Base-by-base conservation (phyloP, 1,140 invertebrate genomes). In the Meloidogyne chitwoodi region DNA sequence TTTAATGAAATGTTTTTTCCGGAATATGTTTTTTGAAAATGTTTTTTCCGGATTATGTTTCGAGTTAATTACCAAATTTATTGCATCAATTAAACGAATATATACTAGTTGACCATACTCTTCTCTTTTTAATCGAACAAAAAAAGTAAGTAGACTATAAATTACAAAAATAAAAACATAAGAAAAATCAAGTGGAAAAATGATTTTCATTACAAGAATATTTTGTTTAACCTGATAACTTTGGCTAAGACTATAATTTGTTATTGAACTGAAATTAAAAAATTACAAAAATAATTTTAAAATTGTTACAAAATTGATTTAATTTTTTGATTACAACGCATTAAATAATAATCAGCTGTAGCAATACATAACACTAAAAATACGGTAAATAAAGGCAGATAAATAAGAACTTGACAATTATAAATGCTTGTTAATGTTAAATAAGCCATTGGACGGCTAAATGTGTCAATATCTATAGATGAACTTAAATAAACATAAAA, bases 221-320 rank as follows among this genome's bases (percentile, higher is more conserved):
- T 73, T 73, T 62, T 73, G 56, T 27, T 61, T 73, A 8, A 48
- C 56, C 22, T 73, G 70, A 34, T 73, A 73, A 12, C 34, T 73
- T 19, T 64, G 27, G 56, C 70, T 73, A 2, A 73, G 56, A 19
- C 29, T 63, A 11, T 73, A 73, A 24, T 22, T 27, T 64, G 31
- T 22, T 34, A 73, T 38, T 27, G 41, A 63, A 64, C 56, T 73
- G 70, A 38, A 73, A 61, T 24, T 63, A 19, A 24, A 3, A 12
- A 31, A 48, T 22, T 22, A n/a, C n/a, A n/a, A n/a, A n/a, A n/a
- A n/a, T n/a, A n/a, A n/a, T n/a, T n/a, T n/a, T n/a, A n/a, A n/a
- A n/a, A n/a, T n/a, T n/a, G n/a, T 71, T 62, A 73, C 70, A 73
- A 63, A 64, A n/a, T 19, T 64, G 56, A 61, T 73, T 73, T 73